Evolutionary conservation across 2,113 vertebrate species (phyloP).

Genomic region (Camelus dromedarius): DNA sequence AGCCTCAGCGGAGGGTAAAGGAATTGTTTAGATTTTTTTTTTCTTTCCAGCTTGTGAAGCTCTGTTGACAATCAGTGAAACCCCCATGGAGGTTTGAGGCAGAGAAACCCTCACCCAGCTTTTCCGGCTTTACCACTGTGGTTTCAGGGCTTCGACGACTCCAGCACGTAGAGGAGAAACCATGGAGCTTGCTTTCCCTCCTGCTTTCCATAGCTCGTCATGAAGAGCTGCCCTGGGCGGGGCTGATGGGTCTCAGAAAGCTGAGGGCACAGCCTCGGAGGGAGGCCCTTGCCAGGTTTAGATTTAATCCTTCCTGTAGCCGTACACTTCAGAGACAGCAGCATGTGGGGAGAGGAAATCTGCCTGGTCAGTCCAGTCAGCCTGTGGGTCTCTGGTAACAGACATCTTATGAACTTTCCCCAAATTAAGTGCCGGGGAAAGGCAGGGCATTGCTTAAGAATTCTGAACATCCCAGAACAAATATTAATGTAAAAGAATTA

Average conservation of each 20-base stretch:
- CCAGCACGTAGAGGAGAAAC: constrained; percentile 39
- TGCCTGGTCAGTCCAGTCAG: constrained; percentile 36
- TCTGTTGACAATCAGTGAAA: constrained; percentile 55
- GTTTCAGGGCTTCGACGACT: constrained; percentile 45
- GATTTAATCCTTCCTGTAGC: constrained; percentile 81
- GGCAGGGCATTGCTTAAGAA: neutral
- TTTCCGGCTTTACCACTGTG: constrained; percentile 35
- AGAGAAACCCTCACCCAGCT: neutral
- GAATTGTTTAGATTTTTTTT: constrained; percentile 10
- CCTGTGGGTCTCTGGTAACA: constrained; percentile 48
- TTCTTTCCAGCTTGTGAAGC: constrained; percentile 33
- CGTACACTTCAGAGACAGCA: constrained; percentile 57
- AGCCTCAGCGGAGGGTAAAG: neutral
- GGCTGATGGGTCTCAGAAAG: constrained; percentile 67
- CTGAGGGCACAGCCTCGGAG: constrained; percentile 25
- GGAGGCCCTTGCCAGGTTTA: constrained; percentile 63
- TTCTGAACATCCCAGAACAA: constrained; percentile 7
- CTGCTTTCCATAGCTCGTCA: constrained; percentile 55
- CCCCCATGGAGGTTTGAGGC: neutral
- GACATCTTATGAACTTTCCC: neutral
- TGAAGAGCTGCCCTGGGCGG: constrained; percentile 71
- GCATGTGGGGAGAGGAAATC: constrained; percentile 42
- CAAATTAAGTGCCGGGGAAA: constrained; percentile 44
- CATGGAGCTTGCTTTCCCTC: constrained; percentile 25
- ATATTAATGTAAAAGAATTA: constrained; percentile 30